Base-by-base conservation (phyloP, 1,140 invertebrate species). In the Drosophila chauvacae region DNA sequence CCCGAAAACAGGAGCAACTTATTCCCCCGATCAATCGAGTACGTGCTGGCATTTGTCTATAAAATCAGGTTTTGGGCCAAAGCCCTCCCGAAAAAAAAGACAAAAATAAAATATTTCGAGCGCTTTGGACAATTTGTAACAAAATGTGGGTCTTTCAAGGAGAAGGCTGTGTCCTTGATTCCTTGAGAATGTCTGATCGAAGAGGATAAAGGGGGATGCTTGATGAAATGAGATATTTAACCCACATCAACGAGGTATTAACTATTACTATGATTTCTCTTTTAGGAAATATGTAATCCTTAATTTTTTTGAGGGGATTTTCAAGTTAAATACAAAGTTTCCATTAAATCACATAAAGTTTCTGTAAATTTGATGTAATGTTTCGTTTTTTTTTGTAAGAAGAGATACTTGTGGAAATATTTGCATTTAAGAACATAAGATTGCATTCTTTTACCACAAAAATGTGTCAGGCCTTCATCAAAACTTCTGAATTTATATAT, bases 31-130 rank as follows among this genome's bases (percentile, higher is more conserved):
- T 55, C 81, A 86, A 86, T 87, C 63, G 83, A 44, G 51, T 63
- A 88, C 84, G 84, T 88, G 85, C 73, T 78, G 60, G 61, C 57
- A 88, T 88, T 85, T 78, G 61, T 74, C 85, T 90, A 88, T 81
- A 81, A 88, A 88, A 88, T 88, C 85, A 88, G 80, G 85, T 90
- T 88, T 78, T 63, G 7, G 39, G 20, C 9, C 23, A 18, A 55
- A 26, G 23, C 10, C 18, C 35, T 13, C 18, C 35, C 7, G 55
- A 56, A 65, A 72, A 62, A 72, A 61, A 47, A 14, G 7, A 10
- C 0, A 33, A 3, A 47, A 10, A 28, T 2, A 7, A 72, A 60
- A 87, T 87, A 60, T 80, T 77, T 80, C 42, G 45, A 80, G 44
- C 42, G 39, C 48, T 63, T 80, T 39, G 39, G 50, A 53, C 77